Conservation (phyloP, 2,797 vertebrate genomes). For the Takifugu rubripes region DNA sequence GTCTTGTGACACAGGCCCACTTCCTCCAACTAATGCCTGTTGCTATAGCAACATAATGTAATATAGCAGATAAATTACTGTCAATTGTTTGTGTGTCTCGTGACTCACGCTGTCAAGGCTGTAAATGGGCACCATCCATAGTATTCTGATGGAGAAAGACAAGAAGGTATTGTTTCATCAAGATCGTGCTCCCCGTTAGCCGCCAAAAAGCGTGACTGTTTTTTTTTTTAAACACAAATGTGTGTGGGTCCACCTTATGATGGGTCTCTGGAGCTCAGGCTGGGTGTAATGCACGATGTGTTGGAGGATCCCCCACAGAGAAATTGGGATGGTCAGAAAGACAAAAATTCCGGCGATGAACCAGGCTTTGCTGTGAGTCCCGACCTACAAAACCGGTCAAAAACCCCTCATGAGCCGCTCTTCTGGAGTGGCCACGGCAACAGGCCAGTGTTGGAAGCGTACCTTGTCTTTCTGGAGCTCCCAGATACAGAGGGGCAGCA, state of each 20-base stretch:
- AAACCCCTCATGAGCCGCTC: too few species aligned
- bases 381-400: slow-evolving; percentile 71
- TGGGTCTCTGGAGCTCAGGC: slow-evolving; percentile 92
- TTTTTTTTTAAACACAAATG: background rate
- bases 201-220: background rate
- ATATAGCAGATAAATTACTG: background rate
- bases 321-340: slow-evolving; percentile 90
- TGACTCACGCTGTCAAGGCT: slow-evolving; percentile 96
- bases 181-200: background rate
- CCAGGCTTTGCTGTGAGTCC: slow-evolving; percentile 92
- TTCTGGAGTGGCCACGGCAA: too few species aligned
- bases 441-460: background rate
- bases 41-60: slow-evolving; percentile 10
- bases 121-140: slow-evolving; percentile 99
- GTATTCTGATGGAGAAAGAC: slow-evolving; percentile 74
- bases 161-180: background rate
- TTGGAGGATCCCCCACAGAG: slow-evolving; percentile 92
- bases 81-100: slow-evolving; percentile 3
- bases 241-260: slow-evolving; percentile 81
- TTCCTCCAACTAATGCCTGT: slow-evolving; percentile 5
- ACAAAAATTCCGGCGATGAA: slow-evolving; percentile 84
- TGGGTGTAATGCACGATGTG: slow-evolving; percentile 95
- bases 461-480: slow-evolving; percentile 89
- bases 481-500: slow-evolving; percentile 87
- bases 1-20: slow-evolving; percentile 12